phyloP scores from a whole-genome alignment of 2,888 invertebrate genomes.

The Scaptomyza flava region DNA sequence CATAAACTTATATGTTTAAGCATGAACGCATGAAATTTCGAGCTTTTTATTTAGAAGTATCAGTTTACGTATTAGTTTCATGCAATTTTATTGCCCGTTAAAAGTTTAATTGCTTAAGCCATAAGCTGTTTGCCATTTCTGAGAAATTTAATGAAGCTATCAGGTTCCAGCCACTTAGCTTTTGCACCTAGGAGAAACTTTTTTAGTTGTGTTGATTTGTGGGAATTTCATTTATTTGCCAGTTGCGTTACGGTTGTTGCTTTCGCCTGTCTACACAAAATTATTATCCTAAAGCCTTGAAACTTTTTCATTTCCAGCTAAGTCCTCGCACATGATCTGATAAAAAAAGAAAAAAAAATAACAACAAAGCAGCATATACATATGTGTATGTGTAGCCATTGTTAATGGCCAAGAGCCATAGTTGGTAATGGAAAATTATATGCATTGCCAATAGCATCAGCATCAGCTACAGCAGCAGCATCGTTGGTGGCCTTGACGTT shows the following conservation, averaged over 20 bases:
- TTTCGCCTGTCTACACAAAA: slow-evolving; percentile 5
- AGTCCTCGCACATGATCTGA: not conserved
- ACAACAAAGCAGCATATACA: not conserved
- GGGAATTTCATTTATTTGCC: not conserved
- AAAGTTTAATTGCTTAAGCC: too few relatives aligned
- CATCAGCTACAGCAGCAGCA: slow-evolving; percentile 7
- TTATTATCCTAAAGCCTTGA: not conserved
- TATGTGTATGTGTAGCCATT: not conserved
- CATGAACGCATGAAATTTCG: too few relatives aligned
- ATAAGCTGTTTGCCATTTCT: too few relatives aligned
- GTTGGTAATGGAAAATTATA: slow-evolving; percentile 49
- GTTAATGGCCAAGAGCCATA: slow-evolving; percentile 29
- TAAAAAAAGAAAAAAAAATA: not conserved
- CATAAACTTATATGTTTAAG: too few relatives aligned
- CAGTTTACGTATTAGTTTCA: too few relatives aligned
- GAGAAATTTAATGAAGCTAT: not conserved
- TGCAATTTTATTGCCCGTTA: too few relatives aligned
- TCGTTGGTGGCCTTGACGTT: slow-evolving; percentile 18
- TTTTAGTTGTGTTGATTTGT: not conserved
- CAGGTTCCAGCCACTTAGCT: not conserved
- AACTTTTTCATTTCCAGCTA: not conserved
- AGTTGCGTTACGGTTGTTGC: slow-evolving; percentile 14
- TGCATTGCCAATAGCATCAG: slow-evolving; percentile 33
- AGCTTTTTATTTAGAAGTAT: too few relatives aligned
- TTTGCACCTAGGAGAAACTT: not conserved